A percentile compares a stretch with the other conserved stretches of the same genome.
These are phyloP conservation scores for Erebia aethiops DNA, from an alignment of 2,888 invertebrate genomes.

Conservation along the genomic window DNA sequence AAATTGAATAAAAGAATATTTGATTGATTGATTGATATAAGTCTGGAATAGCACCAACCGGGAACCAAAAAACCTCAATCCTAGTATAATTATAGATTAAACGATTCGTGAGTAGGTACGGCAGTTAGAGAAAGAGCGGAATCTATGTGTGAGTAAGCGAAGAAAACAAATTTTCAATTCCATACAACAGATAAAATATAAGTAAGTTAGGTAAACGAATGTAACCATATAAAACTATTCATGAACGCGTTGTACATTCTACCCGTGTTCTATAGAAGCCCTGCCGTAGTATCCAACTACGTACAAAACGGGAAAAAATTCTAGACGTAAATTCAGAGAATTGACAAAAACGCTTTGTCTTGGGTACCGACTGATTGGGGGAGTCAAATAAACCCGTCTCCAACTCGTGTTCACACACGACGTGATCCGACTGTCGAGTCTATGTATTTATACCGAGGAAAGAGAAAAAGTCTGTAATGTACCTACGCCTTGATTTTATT, in stretches of 20 bases:
- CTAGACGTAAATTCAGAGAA: conserved; percentile 46
- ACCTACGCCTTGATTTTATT: conserved; percentile 39
- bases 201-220: not conserved
- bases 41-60: too few relatives aligned
- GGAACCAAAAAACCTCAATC: too few relatives aligned
- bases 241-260: conserved; percentile 22
- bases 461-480: conserved; percentile 25
- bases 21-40: too few relatives aligned
- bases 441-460: conserved; percentile 32
- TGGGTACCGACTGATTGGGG: conserved; percentile 70
- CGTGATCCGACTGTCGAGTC: conserved; percentile 45
- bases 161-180: too few relatives aligned
- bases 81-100: too few relatives aligned
- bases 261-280: conserved; percentile 23
- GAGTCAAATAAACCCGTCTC: conserved; percentile 68
- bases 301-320: conserved; percentile 44
- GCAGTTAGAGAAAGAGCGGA: too few relatives aligned
- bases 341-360: conserved; percentile 65
- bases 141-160: too few relatives aligned
- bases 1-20: too few relatives aligned
- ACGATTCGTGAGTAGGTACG: too few relatives aligned
- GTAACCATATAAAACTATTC: not conserved
- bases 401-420: conserved; percentile 48
- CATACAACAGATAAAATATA: not conserved
- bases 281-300: conserved; percentile 36